Conservation (phyloP, 2,797 vertebrate genomes). For the Nyctibius grandis region DNA sequence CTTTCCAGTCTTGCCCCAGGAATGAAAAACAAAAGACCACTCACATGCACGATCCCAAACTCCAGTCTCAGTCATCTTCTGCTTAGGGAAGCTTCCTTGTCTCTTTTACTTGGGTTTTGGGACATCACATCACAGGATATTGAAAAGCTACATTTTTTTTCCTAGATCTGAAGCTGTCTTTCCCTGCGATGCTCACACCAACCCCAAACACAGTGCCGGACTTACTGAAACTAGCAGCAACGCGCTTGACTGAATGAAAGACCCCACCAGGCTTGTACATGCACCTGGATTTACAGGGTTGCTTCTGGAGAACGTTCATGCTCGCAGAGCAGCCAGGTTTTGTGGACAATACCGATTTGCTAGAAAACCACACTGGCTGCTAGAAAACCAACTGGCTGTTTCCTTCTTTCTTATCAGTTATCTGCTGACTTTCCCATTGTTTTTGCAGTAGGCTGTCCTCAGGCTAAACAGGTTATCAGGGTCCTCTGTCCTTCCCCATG, state of each 20-base stretch:
- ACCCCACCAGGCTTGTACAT: neutral
- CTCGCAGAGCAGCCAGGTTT: neutral
- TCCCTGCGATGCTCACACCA: neutral
- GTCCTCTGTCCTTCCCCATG: neutral
- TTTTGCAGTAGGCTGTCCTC: neutral
- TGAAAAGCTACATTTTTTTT: neutral
- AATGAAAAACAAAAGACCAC: neutral
- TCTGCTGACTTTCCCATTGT: neutral
- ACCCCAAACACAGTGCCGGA: neutral
- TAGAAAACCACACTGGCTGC: neutral
- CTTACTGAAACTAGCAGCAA: neutral
- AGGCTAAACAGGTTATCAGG: neutral
- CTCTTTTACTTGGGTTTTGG: neutral
- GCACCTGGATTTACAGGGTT: neutral
- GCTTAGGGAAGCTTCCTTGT: neutral
- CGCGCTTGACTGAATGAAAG: neutral
- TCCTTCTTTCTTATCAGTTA: neutral
- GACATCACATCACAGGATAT: neutral
- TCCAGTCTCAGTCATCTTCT: neutral
- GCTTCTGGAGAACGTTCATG: neutral
- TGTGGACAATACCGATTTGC: neutral
- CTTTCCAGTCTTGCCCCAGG: neutral
- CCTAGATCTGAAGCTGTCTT: neutral
- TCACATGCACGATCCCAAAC: neutral
- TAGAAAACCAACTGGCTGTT: accelerated